phyloP scores from a whole-genome alignment of 2,113 vertebrate species.

The Chaetorhynchus papuensis region DNA sequence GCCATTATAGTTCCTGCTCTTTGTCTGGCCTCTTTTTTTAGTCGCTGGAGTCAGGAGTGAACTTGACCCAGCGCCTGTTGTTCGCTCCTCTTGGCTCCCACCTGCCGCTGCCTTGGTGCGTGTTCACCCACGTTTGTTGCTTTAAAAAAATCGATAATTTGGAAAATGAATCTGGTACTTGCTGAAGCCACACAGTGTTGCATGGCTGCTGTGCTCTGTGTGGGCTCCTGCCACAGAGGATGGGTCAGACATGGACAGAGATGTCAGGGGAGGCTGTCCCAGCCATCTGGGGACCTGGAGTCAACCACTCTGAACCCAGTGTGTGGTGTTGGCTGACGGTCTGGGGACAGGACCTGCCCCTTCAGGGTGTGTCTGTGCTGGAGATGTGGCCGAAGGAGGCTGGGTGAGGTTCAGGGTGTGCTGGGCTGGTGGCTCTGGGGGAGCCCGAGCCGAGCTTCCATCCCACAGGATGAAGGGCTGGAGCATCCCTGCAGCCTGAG shows the following conservation, averaged over 20 bases:
- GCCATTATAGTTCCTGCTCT: background rate
- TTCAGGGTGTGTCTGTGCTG: background rate
- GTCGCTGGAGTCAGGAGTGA: background rate
- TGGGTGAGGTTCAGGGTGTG: fast-evolving
- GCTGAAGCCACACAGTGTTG: fast-evolving
- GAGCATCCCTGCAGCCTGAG: background rate
- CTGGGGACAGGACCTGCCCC: fast-evolving
- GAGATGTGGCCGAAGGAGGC: background rate
- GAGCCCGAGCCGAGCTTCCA: background rate
- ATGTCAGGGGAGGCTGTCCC: background rate
- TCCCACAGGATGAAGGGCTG: background rate
- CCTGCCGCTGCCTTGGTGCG: background rate
- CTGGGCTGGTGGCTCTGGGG: background rate
- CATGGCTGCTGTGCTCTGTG: fast-evolving
- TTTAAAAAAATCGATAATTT: background rate
- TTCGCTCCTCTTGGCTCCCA: background rate
- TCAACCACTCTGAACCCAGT: fast-evolving
- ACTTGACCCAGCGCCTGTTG: background rate
- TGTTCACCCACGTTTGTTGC: background rate
- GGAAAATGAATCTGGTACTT: background rate
- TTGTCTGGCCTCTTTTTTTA: constrained; percentile 16
- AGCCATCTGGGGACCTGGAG: background rate
- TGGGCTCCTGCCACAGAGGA: background rate
- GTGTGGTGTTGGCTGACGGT: fast-evolving
- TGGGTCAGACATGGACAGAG: background rate